Conservation (phyloP, 2,888 invertebrate species). For the Marasmarcha lunaedactyla region DNA sequence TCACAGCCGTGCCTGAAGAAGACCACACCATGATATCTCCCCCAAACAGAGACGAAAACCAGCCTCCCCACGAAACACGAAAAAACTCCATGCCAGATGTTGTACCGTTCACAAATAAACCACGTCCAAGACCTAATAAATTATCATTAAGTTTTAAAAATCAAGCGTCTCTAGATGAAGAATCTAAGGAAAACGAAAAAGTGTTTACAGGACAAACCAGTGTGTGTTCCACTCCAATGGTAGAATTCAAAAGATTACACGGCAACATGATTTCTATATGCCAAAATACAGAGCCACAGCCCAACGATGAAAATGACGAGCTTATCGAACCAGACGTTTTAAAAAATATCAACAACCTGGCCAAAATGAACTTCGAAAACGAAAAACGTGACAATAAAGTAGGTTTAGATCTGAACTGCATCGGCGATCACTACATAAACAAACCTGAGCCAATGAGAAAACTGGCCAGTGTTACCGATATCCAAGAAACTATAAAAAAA, state of each 20-base stretch:
- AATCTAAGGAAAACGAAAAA: slow-evolving; percentile 61
- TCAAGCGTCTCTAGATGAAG: slow-evolving; percentile 69
- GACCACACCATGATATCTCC: slow-evolving; percentile 67
- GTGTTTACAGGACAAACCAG: slow-evolving; percentile 78
- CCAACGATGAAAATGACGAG: slow-evolving; percentile 57
- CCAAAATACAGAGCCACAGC: slow-evolving; percentile 69
- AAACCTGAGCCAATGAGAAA: slow-evolving; percentile 57
- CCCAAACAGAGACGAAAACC: slow-evolving; percentile 35
- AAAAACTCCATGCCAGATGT: slow-evolving; percentile 59
- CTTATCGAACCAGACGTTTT: slow-evolving; percentile 41
- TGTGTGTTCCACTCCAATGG: slow-evolving; percentile 83
- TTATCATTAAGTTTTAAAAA: slow-evolving; percentile 70
- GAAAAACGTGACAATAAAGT: slow-evolving; percentile 48
- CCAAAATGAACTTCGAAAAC: slow-evolving; percentile 34
- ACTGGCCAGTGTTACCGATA: slow-evolving; percentile 72
- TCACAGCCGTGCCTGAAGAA: slow-evolving; percentile 87
- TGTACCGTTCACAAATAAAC: slow-evolving; percentile 62
- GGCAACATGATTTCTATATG: slow-evolving; percentile 81
- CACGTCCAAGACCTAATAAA: slow-evolving; percentile 65
- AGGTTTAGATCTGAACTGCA: slow-evolving; percentile 47
- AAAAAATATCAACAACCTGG: slow-evolving; percentile 43
- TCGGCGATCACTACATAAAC: slow-evolving; percentile 59
- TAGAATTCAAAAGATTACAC: slow-evolving; percentile 80
- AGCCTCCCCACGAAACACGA: slow-evolving; percentile 21
- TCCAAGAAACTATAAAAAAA: slow-evolving; percentile 72